Evolutionary conservation across 2,113 vertebrate genomes (phyloP).

Genomic region (Scomber japonicus): DNA sequence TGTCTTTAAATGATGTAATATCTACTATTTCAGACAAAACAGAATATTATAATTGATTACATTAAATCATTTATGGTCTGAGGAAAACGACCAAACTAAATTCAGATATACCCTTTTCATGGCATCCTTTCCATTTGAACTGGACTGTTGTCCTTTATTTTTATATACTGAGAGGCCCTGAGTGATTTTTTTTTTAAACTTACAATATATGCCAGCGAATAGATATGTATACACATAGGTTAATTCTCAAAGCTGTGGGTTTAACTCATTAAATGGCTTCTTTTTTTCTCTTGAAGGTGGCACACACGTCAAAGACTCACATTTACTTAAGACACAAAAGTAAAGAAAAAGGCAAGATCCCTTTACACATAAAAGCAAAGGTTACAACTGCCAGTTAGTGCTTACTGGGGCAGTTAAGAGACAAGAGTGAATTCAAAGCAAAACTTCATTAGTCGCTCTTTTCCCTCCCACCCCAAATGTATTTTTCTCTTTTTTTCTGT

Average conservation of each 20-base stretch:
- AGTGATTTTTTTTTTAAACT: constrained; percentile 82
- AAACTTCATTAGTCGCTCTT: constrained; percentile 69
- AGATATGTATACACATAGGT: constrained; percentile 87
- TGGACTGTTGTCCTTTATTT: constrained; percentile 85
- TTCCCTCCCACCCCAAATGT: constrained; percentile 49
- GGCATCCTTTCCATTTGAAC: constrained; percentile 82
- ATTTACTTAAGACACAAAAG: constrained; percentile 79
- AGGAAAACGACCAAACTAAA: constrained; percentile 85
- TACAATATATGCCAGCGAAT: constrained; percentile 88
- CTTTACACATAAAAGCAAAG: constrained; percentile 79
- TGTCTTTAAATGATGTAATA: constrained; percentile 85
- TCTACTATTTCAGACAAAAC: constrained; percentile 83
- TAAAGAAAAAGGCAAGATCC: constrained; percentile 81
- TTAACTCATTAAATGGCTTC: constrained; percentile 88
- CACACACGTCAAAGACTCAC: constrained; percentile 84
- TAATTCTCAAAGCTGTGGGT: constrained; percentile 88
- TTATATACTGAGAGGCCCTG: constrained; percentile 88
- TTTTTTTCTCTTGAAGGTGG: constrained; percentile 84
- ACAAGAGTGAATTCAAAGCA: constrained; percentile 68
- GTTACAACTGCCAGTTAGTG: constrained; percentile 84
- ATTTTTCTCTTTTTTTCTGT: constrained; percentile 45
- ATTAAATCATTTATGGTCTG: constrained; percentile 85
- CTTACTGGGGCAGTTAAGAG: constrained; percentile 78
- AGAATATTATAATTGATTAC: constrained; percentile 85
- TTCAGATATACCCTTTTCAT: constrained; percentile 84